Base-by-base conservation (phyloP, 2,113 vertebrate genomes). In the Eubucco bourcierii region DNA sequence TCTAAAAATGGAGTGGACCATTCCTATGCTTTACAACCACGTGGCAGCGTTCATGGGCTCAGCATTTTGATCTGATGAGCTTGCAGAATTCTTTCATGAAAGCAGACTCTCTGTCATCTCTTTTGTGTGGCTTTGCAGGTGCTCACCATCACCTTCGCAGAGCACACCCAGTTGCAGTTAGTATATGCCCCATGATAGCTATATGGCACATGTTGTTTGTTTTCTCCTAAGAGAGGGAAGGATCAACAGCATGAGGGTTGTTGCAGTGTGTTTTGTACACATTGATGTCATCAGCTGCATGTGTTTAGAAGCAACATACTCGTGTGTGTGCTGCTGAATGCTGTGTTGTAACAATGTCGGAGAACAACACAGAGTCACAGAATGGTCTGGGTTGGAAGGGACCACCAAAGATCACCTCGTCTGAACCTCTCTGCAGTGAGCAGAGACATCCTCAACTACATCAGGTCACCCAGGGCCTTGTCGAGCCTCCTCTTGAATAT, bases 221-320 rank as follows among this genome's bases (percentile, higher is more conserved):
- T 88, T 7, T 77, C 15, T 80, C n/a, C 12, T 9, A 15, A 14
- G 23, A 28, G 24, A 47, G 28, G 52, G 10, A 71, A 58, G 12
- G 46, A 47, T 17, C 28, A 84, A 23, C 17, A 39, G 21, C 0
- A 2, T 1, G 2, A 23, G 2, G 55, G 17, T 67, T 28, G 8
- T 29, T 39, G 20, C 8, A 55, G 13, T 6, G 10, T 19, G 16
- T 41, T 89, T 80, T 53, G 41, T 58, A 29, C 7, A 41, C 17
- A 50, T 3, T 12, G 20, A 3, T 15, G 4, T 65, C 37, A 68
- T 28, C 15, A 50, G 0, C 1, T 14, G 5, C 46, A 18, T 52
- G 17, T 28, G 21, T 15, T 39, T 16, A 34, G 6, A 75, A 60
- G 34, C 5, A 59, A 17, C 11, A 27, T 31, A 23, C 11, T 33